These are phyloP conservation scores for Tychaedon coryphoeus DNA, from an alignment of 2,113 vertebrate species.

Conservation along the genomic window DNA sequence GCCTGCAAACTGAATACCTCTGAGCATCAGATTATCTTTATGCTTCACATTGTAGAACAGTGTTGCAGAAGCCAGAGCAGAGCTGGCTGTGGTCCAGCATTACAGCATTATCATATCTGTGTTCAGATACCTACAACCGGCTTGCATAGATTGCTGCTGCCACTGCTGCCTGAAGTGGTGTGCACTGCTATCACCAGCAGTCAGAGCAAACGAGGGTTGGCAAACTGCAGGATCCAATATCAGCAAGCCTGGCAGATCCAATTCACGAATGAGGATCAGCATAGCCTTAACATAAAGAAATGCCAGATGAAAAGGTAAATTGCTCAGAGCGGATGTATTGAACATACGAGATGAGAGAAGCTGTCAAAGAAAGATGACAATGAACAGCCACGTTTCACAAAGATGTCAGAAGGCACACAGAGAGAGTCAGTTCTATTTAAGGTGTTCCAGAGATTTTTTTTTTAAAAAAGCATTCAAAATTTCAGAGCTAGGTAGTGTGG, in stretches of 20 bases:
- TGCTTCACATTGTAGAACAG: background rate
- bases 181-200: background rate
- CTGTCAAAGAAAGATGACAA: slow-evolving; percentile 28
- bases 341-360: slow-evolving; percentile 6
- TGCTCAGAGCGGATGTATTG: background rate
- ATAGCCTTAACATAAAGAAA: slow-evolving; percentile 22
- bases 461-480: background rate
- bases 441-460: background rate
- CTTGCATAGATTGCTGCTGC: background rate
- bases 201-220: background rate
- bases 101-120: background rate
- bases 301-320: slow-evolving; percentile 10
- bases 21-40: background rate
- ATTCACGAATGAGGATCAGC: background rate
- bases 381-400: background rate
- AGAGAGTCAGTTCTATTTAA: background rate
- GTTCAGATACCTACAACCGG: background rate
- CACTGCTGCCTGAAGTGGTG: background rate
- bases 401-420: background rate
- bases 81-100: slow-evolving; percentile 3
- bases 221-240: background rate
- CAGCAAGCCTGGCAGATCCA: slow-evolving; percentile 5
- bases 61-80: background rate
- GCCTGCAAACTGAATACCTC: background rate
- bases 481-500: background rate